Percentiles rank a stretch among this genome's conserved stretches.
Evolutionary conservation across 2,113 vertebrate genomes (phyloP).

Genomic region (Struthio camelus): DNA sequence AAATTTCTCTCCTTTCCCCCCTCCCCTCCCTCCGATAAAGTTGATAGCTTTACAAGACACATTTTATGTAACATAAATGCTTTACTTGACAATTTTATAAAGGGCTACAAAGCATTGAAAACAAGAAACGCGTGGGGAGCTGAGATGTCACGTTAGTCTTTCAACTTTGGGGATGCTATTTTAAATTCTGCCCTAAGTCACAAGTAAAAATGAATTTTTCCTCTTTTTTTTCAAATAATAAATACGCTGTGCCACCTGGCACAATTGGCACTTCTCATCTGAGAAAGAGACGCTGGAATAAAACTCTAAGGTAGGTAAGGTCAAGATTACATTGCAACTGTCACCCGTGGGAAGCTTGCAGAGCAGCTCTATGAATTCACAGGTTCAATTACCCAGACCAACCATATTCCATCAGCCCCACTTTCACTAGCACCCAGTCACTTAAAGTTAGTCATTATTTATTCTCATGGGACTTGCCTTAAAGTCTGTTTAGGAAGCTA

Average conservation of each 20-base stretch:
- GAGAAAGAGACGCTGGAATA: neutral
- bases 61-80: neutral
- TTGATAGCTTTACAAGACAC: neutral
- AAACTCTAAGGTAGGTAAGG: neutral
- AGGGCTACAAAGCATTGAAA: neutral
- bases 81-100: slow-evolving; percentile 5
- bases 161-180: neutral
- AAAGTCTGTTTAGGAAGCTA: neutral
- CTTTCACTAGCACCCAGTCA: neutral
- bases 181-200: neutral
- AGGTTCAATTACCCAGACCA: neutral
- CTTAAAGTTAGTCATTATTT: neutral
- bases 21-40: neutral
- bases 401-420: neutral
- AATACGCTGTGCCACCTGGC: neutral
- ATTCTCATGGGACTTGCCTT: neutral
- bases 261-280: neutral
- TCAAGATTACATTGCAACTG: rapidly evolving
- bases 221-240: neutral
- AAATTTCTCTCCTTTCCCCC: neutral
- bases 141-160: neutral
- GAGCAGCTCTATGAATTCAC: neutral
- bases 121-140: neutral
- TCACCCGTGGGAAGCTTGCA: too few species aligned
- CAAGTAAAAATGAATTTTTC: neutral